A percentile compares a stretch with the other conserved stretches of the same genome.
These are phyloP conservation scores for Simalia tracyae DNA, from an alignment of 2,797 vertebrate species.

Conservation along the genomic window DNA sequence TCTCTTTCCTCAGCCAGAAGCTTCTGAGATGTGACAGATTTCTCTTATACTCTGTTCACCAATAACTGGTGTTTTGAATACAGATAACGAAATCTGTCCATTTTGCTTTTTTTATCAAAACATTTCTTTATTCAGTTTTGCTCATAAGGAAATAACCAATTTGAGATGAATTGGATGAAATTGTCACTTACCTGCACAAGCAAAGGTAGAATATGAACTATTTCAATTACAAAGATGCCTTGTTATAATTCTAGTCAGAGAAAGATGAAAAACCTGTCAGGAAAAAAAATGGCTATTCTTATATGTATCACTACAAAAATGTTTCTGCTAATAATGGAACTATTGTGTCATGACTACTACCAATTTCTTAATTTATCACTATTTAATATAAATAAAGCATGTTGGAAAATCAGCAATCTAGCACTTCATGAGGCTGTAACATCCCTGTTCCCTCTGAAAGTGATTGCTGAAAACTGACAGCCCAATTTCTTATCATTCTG, in stretches of 20 bases:
- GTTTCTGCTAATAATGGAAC: neutral
- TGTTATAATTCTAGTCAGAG: neutral
- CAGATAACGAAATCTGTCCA: neutral
- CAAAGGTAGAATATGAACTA: neutral
- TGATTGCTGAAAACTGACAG: neutral
- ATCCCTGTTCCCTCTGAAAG: neutral
- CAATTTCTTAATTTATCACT: neutral
- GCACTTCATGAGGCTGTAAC: neutral
- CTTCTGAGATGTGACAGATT: neutral
- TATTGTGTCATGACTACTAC: neutral
- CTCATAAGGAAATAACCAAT: neutral
- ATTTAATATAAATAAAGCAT: neutral
- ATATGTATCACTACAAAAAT: neutral
- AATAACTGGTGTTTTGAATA: neutral
- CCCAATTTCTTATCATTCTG: neutral
- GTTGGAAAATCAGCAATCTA: neutral
- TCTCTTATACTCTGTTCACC: neutral
- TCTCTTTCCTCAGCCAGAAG: neutral
- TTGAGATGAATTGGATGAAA: neutral
- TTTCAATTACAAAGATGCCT: neutral
- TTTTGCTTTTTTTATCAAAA: neutral
- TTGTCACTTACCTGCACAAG: too few species aligned
- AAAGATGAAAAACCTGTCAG: neutral
- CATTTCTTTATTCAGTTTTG: neutral
- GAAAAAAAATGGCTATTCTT: neutral